Percentiles rank a stretch among this genome's conserved stretches.
phyloP scores from a whole-genome alignment of 1,140 invertebrate species.

The Holcopasites calliopsidis region DNA sequence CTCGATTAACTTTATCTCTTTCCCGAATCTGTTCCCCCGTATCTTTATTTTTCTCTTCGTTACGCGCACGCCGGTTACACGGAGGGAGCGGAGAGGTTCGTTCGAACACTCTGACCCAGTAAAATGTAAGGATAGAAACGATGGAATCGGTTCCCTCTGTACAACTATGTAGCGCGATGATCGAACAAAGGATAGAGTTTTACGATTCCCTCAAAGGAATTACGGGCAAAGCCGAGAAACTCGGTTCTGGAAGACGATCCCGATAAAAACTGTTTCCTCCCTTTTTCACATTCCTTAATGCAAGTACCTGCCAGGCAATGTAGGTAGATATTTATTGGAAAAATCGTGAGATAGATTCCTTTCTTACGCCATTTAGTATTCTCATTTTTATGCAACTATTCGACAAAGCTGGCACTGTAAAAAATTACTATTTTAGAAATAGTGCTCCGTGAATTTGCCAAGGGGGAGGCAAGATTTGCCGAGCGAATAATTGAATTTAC shows the following conservation, averaged over 20 bases:
- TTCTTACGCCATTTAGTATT: too few relatives aligned
- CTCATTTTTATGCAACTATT: too few relatives aligned
- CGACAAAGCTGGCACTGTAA: too few relatives aligned
- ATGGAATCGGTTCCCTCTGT: neutral
- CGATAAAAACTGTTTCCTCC: neutral
- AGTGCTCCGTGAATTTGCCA: too few relatives aligned
- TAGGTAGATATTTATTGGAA: neutral
- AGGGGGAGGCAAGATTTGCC: too few relatives aligned
- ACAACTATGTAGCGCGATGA: neutral
- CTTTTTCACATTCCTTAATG: neutral
- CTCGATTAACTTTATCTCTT: constrained; percentile 1
- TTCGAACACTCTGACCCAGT: neutral
- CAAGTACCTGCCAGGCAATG: neutral
- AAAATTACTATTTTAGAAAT: too few relatives aligned
- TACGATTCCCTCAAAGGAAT: neutral
- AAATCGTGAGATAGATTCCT: neutral
- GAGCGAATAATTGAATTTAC: too few relatives aligned
- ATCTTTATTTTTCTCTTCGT: neutral
- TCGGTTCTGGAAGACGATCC: neutral
- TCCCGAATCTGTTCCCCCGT: neutral
- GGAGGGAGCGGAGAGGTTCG: neutral
- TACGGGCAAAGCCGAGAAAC: neutral
- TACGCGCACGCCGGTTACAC: neutral
- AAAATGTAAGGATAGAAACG: neutral
- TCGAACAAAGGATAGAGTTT: neutral